Base-by-base conservation (phyloP, 2,113 vertebrate species). In the Cyprinodon variegatus region DNA sequence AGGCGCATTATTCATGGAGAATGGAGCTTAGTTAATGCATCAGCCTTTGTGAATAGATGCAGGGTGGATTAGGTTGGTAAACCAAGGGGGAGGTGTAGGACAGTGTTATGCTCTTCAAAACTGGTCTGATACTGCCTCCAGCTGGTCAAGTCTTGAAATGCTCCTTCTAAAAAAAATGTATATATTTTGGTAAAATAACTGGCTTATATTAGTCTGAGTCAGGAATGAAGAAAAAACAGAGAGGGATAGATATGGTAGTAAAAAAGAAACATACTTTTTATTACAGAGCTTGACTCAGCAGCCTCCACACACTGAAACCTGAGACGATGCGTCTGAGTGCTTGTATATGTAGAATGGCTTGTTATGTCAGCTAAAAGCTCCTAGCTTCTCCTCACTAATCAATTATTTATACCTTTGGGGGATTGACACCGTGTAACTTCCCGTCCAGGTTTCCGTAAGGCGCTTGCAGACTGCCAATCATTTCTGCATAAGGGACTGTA, bases 321-420 rank as follows among this genome's bases (percentile, higher is more conserved):
- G 88, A 89, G 82, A 78, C 79, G 78, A 88, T 85, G 37, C 4
- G 74, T 90, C 79, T 88, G 81, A 89, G 77, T 79, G 83, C 78
- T 11, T 71, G 77, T 82, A 86, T 89, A 77, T 79, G 77, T 65
- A 81, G 83, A 88, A 78, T 81, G 80, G 80, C 62, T 91, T 86
- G 84, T 89, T 90, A 80, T 84, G 79, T 87, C 78, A 77, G 86
- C 85, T 91, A 88, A 91, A 86, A 89, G 89, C 89, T 85, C 76
- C 79, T 74, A 46, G 78, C 76, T 72, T 81, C 79, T 90, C 77
- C 72, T 81, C 9, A 14, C 36, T 67, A 46, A 87, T 91, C 72
- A 80, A 93, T 90, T 92, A 92, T 92, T 91, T 59, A 92, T 70
- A 61, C 46, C 8, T 5, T 65, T 38, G 74, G 67, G 77, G 78